Evolutionary conservation across 2,113 vertebrate species (phyloP), one percentile per base, ranked within the genome.

Genomic region (Notarius lentiginosus): DNA sequence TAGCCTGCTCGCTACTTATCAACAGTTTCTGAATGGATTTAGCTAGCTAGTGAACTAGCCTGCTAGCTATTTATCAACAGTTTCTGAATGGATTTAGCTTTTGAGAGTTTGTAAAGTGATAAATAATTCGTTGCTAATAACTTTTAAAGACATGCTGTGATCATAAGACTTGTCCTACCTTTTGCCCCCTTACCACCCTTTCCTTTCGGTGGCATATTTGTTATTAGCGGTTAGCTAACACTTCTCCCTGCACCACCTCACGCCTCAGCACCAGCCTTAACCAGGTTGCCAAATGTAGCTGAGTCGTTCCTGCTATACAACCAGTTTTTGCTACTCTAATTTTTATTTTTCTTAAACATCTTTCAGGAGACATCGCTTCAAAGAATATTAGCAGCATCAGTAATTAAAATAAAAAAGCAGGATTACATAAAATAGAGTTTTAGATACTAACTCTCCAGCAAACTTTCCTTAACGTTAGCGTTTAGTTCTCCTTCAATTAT

Each of bases 101-200:
- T 2, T 53, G 14, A 77, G 0, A 49, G 73, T 30, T 27, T 11
- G 76, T n/a, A 18, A 7, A 79, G 30, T 0, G 12, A 56, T 56
- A 79, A 30, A 49, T 17, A 3, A 68, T 22, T 49, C 12, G 7
- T 20, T 27, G 24, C 41, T 68, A 47, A 18, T 88, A 2, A 58
- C 9, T n/a, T 47, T n/a, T 63, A 76, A 10, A n/a, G 17, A 61
- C 10, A 47, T 18, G 55, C 2, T 75, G 9, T 17, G 22, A 51
- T 30, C 27, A 18, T 20, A 72, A 49, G 41, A 30, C 73, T 14
- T 24, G 9, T 14, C 75, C 87, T 84, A 96, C 95, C 95, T 94
- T 96, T 95, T 2, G 90, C 94, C 10, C 92, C 94, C 61, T 95
- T 96, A 5, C 93, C 94, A 89, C 92, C 94, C 83, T 96, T 95